phyloP scores from a whole-genome alignment of 2,888 invertebrate genomes.

The Drosophila barbarae region DNA sequence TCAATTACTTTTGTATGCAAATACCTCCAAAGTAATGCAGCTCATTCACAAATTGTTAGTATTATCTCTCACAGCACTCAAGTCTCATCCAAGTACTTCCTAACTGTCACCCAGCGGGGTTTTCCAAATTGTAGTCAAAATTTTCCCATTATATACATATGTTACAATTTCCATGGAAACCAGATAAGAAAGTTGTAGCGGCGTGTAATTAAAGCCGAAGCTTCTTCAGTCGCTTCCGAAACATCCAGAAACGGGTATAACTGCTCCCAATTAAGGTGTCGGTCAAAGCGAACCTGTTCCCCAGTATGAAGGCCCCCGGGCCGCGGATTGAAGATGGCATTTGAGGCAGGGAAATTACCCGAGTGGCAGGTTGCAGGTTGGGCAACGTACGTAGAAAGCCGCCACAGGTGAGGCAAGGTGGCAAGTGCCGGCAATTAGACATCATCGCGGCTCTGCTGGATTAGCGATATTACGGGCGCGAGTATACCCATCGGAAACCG shows the following conservation, averaged over 20 bases:
- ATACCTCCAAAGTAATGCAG: not conserved
- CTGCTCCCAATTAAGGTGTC: constrained; percentile 65
- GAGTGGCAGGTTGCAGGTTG: constrained; percentile 34
- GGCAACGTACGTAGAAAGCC: constrained; percentile 52
- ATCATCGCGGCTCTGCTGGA: constrained; percentile 27
- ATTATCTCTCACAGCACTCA: not conserved
- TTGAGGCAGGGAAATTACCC: constrained; percentile 31
- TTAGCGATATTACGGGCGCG: constrained; percentile 42
- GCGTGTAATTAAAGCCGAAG: constrained; percentile 47
- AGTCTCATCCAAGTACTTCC: not conserved
- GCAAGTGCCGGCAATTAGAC: constrained; percentile 44
- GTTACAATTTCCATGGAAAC: constrained; percentile 46
- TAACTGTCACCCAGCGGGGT: constrained; percentile 7
- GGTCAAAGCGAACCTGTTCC: constrained; percentile 66
- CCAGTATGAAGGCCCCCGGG: constrained; percentile 6
- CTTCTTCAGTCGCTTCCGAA: constrained; percentile 39
- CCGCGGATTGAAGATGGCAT: constrained; percentile 13
- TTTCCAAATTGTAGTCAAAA: constrained; percentile 15
- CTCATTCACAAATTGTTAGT: not conserved
- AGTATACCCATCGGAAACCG: constrained; percentile 5
- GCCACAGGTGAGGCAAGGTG: constrained; percentile 33
- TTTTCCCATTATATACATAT: constrained; percentile 13
- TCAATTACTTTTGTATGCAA: not conserved
- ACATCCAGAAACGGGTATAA: constrained; percentile 63
- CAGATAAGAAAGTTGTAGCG: constrained; percentile 60